Base-by-base conservation (phyloP, 2,113 vertebrate genomes). In the Thomomys bottae region DNA sequence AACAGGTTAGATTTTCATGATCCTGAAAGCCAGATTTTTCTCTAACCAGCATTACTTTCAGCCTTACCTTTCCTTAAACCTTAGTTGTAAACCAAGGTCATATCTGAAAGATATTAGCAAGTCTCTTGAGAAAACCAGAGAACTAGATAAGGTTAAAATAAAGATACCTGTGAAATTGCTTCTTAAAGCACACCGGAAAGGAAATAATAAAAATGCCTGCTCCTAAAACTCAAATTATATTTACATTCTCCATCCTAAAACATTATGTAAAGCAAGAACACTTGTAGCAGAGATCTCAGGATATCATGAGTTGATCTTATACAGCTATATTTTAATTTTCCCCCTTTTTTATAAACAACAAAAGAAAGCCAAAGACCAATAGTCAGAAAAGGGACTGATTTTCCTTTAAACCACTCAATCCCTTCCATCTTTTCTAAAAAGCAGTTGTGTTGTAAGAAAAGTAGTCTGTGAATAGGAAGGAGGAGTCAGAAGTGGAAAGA, bases 201-300 rank as follows among this genome's bases (percentile, higher is more conserved):
- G 36, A 84, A 89, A 88, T 72, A 82, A 84, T 24, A 87, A 54
- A 54, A 54, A 80, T 71, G 40, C 10, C 36, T 80, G 5, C 54
- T 34, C 73, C 89, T 73, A 73, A 83, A 80, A 82, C 34, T 77
- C 49, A 70, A 64, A 21, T 70, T 49, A 15, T 1, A 5, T 75
- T 77, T 34, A 38, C 20, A 82, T 61, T 93, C 32, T 78, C 84
- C 61, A 77, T 61, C 36, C 83, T 83, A 86, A 78, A 75, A 71
- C n/a, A 75, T 23, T n/a, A 66, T 66, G 30, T 86, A 64, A 66
- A 79, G 79, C 42, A 77, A 49, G 26, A 88, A 77, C 8, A 54
- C 6, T 11, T 77, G 2, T 18, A 36, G 5, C 49, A 81, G 10
- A 70, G 28, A 59, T 32, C 40, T 84, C 45, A 75, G 42, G 59